These are phyloP conservation scores for Barypeithes pellucidus DNA, from an alignment of 2,888 invertebrate species.

Conservation along the genomic window DNA sequence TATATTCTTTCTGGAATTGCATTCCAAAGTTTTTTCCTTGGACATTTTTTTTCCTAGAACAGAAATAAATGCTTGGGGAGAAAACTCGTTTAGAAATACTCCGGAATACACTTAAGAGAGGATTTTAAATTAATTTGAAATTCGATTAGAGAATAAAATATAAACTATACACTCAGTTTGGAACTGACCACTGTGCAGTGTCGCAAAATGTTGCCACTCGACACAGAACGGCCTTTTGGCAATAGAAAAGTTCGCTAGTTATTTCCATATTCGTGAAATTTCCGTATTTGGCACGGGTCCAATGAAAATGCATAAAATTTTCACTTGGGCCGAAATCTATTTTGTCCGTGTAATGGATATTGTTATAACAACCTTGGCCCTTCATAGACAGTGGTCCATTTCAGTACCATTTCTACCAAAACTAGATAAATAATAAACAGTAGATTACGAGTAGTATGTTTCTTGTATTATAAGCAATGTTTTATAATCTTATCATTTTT, in stretches of 20 bases:
- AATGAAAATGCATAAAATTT: slow-evolving; percentile 37
- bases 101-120: too few species aligned
- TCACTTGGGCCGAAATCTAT: slow-evolving; percentile 50
- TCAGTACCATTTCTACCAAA: neutral
- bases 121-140: neutral
- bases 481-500: too few species aligned
- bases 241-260: slow-evolving; percentile 8
- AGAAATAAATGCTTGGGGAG: too few species aligned
- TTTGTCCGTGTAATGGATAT: slow-evolving; percentile 54
- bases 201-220: slow-evolving; percentile 17
- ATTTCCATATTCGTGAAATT: slow-evolving; percentile 24
- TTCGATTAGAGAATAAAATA: neutral
- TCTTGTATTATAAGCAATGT: too few species aligned
- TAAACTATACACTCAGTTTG: slow-evolving; percentile 5
- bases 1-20: too few species aligned
- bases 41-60: too few species aligned
- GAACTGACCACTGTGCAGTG: neutral
- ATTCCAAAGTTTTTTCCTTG: too few species aligned
- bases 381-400: slow-evolving; percentile 14
- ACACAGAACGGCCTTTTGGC: slow-evolving; percentile 18
- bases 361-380: slow-evolving; percentile 53
- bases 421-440: neutral
- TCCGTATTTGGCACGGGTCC: slow-evolving; percentile 23
- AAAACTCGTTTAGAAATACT: too few species aligned
- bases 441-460: too few species aligned